Base-by-base conservation (phyloP, 1,140 invertebrate genomes). In the Drosophila virilis region DNA sequence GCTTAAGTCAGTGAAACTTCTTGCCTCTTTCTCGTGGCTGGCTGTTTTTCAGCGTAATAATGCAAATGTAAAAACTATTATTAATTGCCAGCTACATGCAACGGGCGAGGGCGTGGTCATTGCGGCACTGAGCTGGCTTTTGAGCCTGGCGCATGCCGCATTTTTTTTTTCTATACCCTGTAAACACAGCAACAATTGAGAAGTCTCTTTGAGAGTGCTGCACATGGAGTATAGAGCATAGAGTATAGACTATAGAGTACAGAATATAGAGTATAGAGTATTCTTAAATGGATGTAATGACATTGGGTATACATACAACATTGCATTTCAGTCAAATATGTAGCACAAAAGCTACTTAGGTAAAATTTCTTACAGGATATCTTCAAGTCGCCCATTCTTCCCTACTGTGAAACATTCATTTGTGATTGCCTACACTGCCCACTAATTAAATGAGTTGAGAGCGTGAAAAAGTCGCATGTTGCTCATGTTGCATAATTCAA, bases 381-480 rank as follows among this genome's bases (percentile, higher is more conserved):
- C 38, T 57, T 2, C 8, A 6, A 32, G 38, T 57, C 38, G 38
- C 8, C 1, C 38, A 32, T 2, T 10, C 22, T 7, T 0, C 1
- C 6, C 32, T 3, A 10, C 1, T 13, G 32, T 32, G n/a, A 22
- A 22, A 12, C 15, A 58, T 58, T 15, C 33, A 37, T 40, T 73
- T 51, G 22, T 55, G 57, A 28, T 50, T 69, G 45, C 52, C 17
- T 72, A 6, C 12, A 42, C 45, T 71, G 48, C 65, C 74, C 66
- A 69, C 70, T 85, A 85, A 85, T 86, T 85, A 86, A 75, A 57
- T 62, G 78, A 85, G 78, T 75, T 80, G 67, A 60, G 48, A 85
- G 82, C 82, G 82, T 86, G 74, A 86, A 85, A 80, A 80, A 85
- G 82, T 85, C 82, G 81, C 79, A 80, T 69, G 76, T 51, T 64